phyloP scores from a whole-genome alignment of 2,113 vertebrate genomes.

The Strigops habroptila region DNA sequence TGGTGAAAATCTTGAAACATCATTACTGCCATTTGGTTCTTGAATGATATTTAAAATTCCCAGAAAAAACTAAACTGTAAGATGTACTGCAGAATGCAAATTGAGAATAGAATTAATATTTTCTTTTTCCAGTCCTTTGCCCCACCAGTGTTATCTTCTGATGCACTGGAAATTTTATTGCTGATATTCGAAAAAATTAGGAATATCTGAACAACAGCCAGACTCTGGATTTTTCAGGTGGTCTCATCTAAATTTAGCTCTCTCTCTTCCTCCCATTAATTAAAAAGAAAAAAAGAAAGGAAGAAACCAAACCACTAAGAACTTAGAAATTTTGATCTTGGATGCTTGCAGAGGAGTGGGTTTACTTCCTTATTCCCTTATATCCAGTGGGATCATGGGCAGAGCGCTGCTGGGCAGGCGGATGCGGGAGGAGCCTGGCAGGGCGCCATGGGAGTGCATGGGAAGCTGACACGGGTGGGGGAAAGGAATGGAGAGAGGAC shows the following conservation, averaged over 20 bases:
- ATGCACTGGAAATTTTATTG: not conserved
- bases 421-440: constrained; percentile 65
- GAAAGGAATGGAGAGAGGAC: constrained; percentile 64
- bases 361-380: constrained; percentile 17
- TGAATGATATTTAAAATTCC: not conserved
- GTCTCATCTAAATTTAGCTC: constrained; percentile 45
- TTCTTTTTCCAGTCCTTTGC: not conserved
- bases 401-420: constrained; percentile 65
- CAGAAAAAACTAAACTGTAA: constrained; percentile 1
- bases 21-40: not conserved
- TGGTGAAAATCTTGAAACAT: not conserved
- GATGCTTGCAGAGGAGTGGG: constrained; percentile 51
- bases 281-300: not conserved
- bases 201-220: constrained; percentile 1
- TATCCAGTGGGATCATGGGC: constrained; percentile 69
- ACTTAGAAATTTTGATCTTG: constrained; percentile 1
- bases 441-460: constrained; percentile 84
- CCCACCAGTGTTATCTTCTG: not conserved
- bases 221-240: not conserved
- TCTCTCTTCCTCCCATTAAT: not conserved
- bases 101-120: not conserved
- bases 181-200: not conserved
- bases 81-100: not conserved
- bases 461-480: constrained; percentile 86
- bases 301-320: not conserved